Evolutionary conservation across 2,113 vertebrate genomes (phyloP).

Genomic region (Campylomormyrus tamandua): DNA sequence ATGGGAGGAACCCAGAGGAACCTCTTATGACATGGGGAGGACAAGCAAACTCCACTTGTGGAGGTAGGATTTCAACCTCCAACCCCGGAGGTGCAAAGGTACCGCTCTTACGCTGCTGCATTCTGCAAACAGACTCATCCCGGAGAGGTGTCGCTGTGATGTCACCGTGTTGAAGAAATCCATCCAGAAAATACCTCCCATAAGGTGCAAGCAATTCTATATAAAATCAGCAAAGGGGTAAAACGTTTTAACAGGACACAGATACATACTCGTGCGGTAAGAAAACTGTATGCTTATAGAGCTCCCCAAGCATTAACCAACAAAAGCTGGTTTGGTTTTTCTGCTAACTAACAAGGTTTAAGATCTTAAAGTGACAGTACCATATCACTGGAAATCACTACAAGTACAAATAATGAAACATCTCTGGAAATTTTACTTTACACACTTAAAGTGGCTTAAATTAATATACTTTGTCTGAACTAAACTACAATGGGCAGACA

Average conservation of each 20-base stretch:
- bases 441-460: background rate
- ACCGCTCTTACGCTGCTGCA: no score
- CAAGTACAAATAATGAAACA: background rate
- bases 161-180: no score
- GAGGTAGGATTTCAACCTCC: no score
- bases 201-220: background rate
- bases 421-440: background rate
- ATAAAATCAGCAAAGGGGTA: background rate
- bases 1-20: no score
- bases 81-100: no score
- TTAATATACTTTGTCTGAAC: background rate
- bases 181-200: no score
- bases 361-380: background rate
- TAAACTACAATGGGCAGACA: background rate
- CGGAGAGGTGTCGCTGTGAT: no score
- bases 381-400: background rate
- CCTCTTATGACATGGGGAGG: no score
- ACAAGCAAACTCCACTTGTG: no score
- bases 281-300: no score
- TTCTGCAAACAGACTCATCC: no score
- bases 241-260: background rate
- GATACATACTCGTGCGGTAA: background rate
- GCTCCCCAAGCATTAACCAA: no score
- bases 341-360: background rate
- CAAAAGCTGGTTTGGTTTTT: background rate